Percentiles rank a stretch among this genome's conserved stretches.
Conservation (phyloP, 2,113 vertebrate species). For the Jaculus jaculus region DNA sequence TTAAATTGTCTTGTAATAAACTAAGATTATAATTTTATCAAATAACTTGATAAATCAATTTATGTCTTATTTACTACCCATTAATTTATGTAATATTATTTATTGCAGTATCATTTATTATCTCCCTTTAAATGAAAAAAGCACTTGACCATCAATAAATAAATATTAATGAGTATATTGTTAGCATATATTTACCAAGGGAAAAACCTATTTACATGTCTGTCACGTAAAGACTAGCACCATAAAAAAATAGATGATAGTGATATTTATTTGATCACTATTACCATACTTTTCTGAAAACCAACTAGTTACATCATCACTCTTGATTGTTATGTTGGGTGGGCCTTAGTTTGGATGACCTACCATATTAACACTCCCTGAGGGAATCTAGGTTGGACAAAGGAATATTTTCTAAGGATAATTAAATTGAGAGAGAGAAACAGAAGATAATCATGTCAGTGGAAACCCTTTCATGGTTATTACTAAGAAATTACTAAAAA, state of each 20-base stretch:
- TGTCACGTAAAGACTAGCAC: background rate
- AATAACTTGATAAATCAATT: background rate
- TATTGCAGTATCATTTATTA: background rate
- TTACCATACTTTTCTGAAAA: slow-evolving; percentile 44
- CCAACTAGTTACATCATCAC: slow-evolving; percentile 46
- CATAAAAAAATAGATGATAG: background rate
- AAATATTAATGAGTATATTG: slow-evolving; percentile 35
- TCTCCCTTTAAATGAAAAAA: slow-evolving; percentile 34
- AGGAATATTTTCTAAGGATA: slow-evolving; percentile 75
- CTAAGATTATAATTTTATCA: background rate
- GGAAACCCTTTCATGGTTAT: slow-evolving; percentile 71
- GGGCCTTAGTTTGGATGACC: slow-evolving; percentile 68
- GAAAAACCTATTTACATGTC: background rate
- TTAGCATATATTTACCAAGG: background rate
- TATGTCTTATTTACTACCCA: background rate
- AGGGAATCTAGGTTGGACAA: slow-evolving; percentile 71
- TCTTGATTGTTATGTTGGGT: slow-evolving; percentile 48
- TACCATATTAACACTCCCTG: slow-evolving; percentile 70
- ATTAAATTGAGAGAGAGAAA: slow-evolving; percentile 76
- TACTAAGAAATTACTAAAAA: slow-evolving; percentile 68
- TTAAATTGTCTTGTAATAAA: background rate
- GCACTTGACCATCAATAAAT: background rate
- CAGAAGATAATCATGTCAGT: slow-evolving; percentile 67
- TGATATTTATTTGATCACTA: slow-evolving; percentile 14
- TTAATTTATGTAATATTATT: background rate